A percentile compares a stretch with the other conserved stretches of the same genome.
Conservation (phyloP, 2,113 vertebrate species). For the Triplophysa tibetana region DNA sequence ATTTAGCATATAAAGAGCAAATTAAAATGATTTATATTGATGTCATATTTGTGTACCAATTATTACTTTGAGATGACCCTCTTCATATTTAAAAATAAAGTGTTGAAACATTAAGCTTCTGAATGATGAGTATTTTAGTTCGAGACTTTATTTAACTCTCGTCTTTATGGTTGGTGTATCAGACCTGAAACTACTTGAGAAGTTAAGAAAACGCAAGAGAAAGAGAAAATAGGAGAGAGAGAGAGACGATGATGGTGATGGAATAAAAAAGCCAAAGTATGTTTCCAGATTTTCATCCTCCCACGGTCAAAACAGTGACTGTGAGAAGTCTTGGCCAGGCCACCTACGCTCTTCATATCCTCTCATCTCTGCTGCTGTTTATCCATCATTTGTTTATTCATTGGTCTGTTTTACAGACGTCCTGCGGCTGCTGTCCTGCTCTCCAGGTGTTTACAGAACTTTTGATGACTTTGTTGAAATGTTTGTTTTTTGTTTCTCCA, state of each 20-base stretch:
- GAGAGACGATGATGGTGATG: constrained; percentile 35
- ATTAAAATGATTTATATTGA: too few relatives aligned
- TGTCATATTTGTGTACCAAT: too few relatives aligned
- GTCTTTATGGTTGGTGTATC: constrained; percentile 73
- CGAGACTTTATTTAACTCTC: constrained; percentile 76
- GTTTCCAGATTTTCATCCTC: constrained; percentile 73
- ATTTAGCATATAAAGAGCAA: constrained; percentile 58
- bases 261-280: constrained; percentile 54
- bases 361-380: constrained; percentile 58
- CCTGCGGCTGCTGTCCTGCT: constrained; percentile 36
- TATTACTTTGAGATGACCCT: too few relatives aligned
- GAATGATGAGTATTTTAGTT: constrained; percentile 67
- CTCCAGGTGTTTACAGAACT: constrained; percentile 40
- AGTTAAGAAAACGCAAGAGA: constrained; percentile 30
- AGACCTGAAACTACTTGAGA: constrained; percentile 60
- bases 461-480: constrained; percentile 33
- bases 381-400: constrained; percentile 48
- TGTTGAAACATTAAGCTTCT: constrained; percentile 56
- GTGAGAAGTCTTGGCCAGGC: constrained; percentile 63
- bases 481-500: not conserved
- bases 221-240: not conserved
- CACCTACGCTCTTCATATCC: constrained; percentile 62
- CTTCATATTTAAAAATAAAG: too few relatives aligned
- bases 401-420: constrained; percentile 42
- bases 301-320: constrained; percentile 65